Conservation (phyloP, 2,113 vertebrate species). For the Lycocorax pyrrhopterus region DNA sequence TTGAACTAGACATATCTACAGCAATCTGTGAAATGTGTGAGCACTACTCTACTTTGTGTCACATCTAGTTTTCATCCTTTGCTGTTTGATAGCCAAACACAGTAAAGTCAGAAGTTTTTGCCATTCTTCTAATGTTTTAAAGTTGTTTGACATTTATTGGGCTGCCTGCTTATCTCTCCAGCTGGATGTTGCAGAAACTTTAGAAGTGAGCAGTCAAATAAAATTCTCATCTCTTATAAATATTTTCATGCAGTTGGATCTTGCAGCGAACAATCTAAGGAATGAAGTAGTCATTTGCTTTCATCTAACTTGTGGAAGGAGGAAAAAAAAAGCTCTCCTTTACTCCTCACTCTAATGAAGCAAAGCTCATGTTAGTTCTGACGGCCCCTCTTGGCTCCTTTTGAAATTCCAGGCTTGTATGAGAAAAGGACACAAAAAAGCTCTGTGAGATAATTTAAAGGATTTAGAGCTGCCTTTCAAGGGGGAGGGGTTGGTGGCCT, state of each 20-base stretch:
- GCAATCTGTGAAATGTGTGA: neutral
- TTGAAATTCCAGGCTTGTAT: constrained; percentile 42
- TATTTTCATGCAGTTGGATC: constrained; percentile 32
- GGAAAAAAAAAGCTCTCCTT: constrained; percentile 32
- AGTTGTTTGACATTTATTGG: constrained; percentile 48
- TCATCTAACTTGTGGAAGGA: constrained; percentile 16
- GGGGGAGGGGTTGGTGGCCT: constrained; percentile 13
- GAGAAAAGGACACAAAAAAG: constrained; percentile 54
- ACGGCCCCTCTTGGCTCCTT: neutral
- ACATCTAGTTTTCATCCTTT: neutral
- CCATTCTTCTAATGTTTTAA: constrained; percentile 27
- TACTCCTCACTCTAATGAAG: constrained; percentile 39
- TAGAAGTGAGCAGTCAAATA: constrained; percentile 54
- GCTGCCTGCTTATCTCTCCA: constrained; percentile 40
- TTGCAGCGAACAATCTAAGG: constrained; percentile 9
- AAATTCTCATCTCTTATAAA: constrained; percentile 55
- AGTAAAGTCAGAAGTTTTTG: constrained; percentile 26
- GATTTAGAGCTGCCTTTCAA: constrained; percentile 48
- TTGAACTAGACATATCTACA: neutral
- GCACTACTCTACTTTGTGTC: neutral
- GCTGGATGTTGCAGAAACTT: constrained; percentile 51
- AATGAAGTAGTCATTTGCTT: constrained; percentile 43
- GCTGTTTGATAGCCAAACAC: neutral
- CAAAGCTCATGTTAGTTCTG: constrained; percentile 37
- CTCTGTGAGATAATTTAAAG: constrained; percentile 53